phyloP scores from a whole-genome alignment of 2,113 vertebrate genomes.

The Glaucidium brasilianum region DNA sequence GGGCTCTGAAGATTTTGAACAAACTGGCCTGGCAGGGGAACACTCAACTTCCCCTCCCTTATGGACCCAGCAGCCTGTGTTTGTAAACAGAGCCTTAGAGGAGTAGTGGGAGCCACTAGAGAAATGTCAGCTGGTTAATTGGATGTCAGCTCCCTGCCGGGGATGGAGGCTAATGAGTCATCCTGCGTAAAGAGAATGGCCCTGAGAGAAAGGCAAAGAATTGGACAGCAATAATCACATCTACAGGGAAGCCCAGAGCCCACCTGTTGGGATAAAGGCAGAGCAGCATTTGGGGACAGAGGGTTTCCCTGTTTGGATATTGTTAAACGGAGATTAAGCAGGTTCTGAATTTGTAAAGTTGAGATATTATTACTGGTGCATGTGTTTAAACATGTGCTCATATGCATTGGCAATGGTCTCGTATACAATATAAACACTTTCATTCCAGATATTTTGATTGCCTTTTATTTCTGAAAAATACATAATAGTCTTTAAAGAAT shows the following conservation, averaged over 20 bases:
- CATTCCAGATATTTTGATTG: not conserved
- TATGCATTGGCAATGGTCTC: not conserved
- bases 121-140: constrained; percentile 79
- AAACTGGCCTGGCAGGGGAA: constrained; percentile 75
- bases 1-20: constrained; percentile 66
- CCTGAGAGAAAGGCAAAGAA: constrained; percentile 34
- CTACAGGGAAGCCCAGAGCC: constrained; percentile 47
- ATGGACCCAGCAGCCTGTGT: constrained; percentile 75
- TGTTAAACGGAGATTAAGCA: constrained; percentile 39
- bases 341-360: constrained; percentile 32
- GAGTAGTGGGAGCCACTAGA: constrained; percentile 66
- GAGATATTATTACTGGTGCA: not conserved
- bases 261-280: constrained; percentile 65
- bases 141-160: constrained; percentile 74
- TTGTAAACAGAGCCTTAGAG: constrained; percentile 82
- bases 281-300: constrained; percentile 61
- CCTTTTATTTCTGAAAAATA: not conserved
- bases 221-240: constrained; percentile 62
- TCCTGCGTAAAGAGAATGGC: constrained; percentile 31
- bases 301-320: constrained; percentile 27
- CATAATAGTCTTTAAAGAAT: not conserved
- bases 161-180: constrained; percentile 74
- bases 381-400: not conserved
- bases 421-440: not conserved
- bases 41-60: constrained; percentile 62